Evolutionary conservation across 2,797 vertebrate species (phyloP), one percentile per base, ranked within the genome.

Genomic region (Centroberyx gerrardi): DNA sequence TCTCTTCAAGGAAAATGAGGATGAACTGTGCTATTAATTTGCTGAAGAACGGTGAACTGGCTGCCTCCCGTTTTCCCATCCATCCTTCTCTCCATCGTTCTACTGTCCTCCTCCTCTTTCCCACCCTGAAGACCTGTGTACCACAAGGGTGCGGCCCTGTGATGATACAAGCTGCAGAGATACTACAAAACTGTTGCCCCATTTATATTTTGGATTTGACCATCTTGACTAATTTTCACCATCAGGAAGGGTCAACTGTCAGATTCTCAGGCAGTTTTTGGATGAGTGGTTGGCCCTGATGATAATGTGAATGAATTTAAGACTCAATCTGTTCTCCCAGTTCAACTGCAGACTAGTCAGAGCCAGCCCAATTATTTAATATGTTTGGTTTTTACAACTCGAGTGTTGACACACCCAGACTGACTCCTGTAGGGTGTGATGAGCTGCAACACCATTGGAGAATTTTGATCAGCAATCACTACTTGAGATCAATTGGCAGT

Each of bases 241-340:
- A 84, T 90, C 91, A 85, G 91, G 90, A 91, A 67, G 90, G 91
- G 93, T 91, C 87, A 52, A 38, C 85, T 82, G 84, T 88, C 89
- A 88, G 88, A 77, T 85, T 78, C 4, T 17, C 74, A 80, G 86
- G 83, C 89, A 87, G 83, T 90, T 88, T 90, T 86, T 12, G 62
- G 62, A 80, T 64, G 85, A 90, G 80, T 72, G 70, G 60, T 83
- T 85, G 87, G 78, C 83, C 87, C 86, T 62, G 63, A 74, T 81
- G 88, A 83, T 87, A 87, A 91, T 78, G 70, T 73, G 80, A 86
- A 78, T 52, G 74, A 87, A 82, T 88, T 88, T 85, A 87, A 90
- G 86, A 86, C 51, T 66, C 85, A 90, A 83, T 90, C 88, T 90
- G 87, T 78, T 81, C 79, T 72, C 82, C 79, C 1, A 62, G 70